Percentiles rank a stretch among this genome's conserved stretches.
phyloP scores from a whole-genome alignment of 2,888 invertebrate genomes.

The Thera britannica region DNA sequence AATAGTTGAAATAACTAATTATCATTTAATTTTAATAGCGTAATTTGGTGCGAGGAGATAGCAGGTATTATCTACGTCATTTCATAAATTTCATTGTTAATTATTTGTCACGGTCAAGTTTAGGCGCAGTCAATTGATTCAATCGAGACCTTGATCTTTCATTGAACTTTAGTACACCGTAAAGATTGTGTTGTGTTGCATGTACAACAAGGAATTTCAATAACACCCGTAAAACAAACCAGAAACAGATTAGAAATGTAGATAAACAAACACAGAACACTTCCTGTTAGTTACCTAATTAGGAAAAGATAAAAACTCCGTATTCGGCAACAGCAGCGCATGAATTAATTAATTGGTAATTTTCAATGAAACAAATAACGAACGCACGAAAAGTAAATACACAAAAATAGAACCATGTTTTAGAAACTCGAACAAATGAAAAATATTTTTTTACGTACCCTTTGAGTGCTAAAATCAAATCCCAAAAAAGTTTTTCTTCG shows the following conservation, averaged over 20 bases:
- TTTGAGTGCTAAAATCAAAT: conserved; percentile 94
- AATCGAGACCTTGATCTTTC: conserved; percentile 31
- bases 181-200: conserved; percentile 1
- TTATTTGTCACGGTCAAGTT: conserved; percentile 27
- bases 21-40: no score
- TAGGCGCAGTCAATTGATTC: conserved; percentile 13
- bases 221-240: background rate
- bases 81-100: background rate
- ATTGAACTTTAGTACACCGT: conserved; percentile 14
- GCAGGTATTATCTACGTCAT: no score
- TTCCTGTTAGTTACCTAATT: background rate
- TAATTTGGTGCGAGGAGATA: no score
- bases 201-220: background rate
- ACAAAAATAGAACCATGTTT: background rate
- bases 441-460: conserved; percentile 82
- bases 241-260: background rate
- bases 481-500: conserved; percentile 88
- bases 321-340: background rate
- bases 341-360: conserved; percentile 10
- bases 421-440: conserved; percentile 11
- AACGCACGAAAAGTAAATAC: background rate
- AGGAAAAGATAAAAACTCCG: conserved; percentile 1
- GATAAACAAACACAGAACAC: no score
- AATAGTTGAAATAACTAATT: no score
- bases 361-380: conserved; percentile 8